phyloP scores from a whole-genome alignment of 2,888 invertebrate genomes.

The Pyrochroa serraticornis region DNA sequence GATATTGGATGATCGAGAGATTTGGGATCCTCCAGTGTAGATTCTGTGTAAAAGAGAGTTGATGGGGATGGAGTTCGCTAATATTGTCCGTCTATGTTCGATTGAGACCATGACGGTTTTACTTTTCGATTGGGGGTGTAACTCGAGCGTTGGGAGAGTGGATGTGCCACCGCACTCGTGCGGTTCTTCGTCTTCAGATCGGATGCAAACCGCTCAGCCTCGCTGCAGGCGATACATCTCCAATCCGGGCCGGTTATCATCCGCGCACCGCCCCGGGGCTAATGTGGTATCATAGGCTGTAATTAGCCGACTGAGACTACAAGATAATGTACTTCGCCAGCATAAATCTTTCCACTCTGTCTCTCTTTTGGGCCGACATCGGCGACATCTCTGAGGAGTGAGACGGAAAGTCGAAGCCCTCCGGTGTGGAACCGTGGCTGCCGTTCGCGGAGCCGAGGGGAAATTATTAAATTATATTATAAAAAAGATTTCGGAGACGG shows the following conservation, averaged over 20 bases:
- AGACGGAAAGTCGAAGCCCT: conserved; percentile 41
- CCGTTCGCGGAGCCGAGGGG: conserved; percentile 48
- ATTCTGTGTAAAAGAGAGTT: too few relatives aligned
- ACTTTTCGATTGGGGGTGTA: too few relatives aligned
- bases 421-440: conserved; percentile 37
- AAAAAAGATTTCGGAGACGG: conserved; percentile 41
- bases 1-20: too few relatives aligned
- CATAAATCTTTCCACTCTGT: conserved; percentile 59
- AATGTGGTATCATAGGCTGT: conserved; percentile 63
- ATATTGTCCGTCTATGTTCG: too few relatives aligned
- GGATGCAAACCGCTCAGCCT: conserved; percentile 53
- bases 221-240: conserved; percentile 54
- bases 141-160: conserved; percentile 1
- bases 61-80: too few relatives aligned
- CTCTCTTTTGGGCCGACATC: conserved; percentile 43
- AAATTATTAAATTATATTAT: conserved; percentile 55
- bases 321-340: conserved; percentile 63
- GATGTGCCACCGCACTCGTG: conserved; percentile 37
- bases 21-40: too few relatives aligned
- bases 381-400: conserved; percentile 36
- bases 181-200: conserved; percentile 48
- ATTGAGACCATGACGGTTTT: too few relatives aligned
- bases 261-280: conserved; percentile 57
- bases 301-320: conserved; percentile 64
- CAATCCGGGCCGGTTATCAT: conserved; percentile 53